A percentile compares a stretch with the other conserved stretches of the same genome.
Conservation (phyloP, 2,797 vertebrate species). For the Decapterus maruadsi region DNA sequence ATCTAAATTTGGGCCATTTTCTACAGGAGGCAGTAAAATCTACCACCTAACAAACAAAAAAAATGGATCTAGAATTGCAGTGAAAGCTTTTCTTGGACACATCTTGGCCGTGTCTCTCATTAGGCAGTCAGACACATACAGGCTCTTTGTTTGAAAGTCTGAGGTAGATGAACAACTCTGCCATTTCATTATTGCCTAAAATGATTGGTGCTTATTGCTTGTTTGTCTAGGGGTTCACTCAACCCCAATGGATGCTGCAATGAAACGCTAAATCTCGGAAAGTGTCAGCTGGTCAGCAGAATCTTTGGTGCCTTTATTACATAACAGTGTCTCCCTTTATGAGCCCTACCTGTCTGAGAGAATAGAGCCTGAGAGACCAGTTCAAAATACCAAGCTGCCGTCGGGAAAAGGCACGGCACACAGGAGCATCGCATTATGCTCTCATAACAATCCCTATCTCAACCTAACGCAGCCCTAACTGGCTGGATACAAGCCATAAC, state of each 20-base stretch:
- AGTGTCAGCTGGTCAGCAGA: slow-evolving; percentile 51
- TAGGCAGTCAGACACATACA: not conserved
- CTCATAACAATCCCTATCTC: slow-evolving; percentile 50
- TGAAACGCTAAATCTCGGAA: slow-evolving; percentile 39
- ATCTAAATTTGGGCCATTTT: slow-evolving; percentile 26
- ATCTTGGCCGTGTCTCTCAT: slow-evolving; percentile 14
- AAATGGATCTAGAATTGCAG: slow-evolving; percentile 1
- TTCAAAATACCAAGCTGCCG: slow-evolving; percentile 24
- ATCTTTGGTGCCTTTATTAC: slow-evolving; percentile 35
- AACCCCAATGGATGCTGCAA: not conserved
- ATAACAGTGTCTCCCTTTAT: slow-evolving; percentile 44
- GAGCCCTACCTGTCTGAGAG: slow-evolving; percentile 52
- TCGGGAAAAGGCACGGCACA: slow-evolving; percentile 7
- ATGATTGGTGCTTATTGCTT: not conserved
- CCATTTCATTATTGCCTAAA: slow-evolving; percentile 4
- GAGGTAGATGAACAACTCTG: not conserved
- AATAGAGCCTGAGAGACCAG: slow-evolving; percentile 26
- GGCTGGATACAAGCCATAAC: slow-evolving; percentile 56
- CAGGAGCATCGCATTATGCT: slow-evolving; percentile 42
- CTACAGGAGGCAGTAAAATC: slow-evolving; percentile 22
- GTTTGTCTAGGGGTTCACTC: slow-evolving; percentile 14
- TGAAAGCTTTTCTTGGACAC: slow-evolving; percentile 26
- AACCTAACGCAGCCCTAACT: slow-evolving; percentile 21
- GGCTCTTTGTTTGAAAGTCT: not conserved
- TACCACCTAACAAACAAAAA: slow-evolving; percentile 18